Evolutionary conservation across 2,113 vertebrate species (phyloP), one percentile per base, ranked within the genome.

Genomic region (Brienomyrus brachyistius): DNA sequence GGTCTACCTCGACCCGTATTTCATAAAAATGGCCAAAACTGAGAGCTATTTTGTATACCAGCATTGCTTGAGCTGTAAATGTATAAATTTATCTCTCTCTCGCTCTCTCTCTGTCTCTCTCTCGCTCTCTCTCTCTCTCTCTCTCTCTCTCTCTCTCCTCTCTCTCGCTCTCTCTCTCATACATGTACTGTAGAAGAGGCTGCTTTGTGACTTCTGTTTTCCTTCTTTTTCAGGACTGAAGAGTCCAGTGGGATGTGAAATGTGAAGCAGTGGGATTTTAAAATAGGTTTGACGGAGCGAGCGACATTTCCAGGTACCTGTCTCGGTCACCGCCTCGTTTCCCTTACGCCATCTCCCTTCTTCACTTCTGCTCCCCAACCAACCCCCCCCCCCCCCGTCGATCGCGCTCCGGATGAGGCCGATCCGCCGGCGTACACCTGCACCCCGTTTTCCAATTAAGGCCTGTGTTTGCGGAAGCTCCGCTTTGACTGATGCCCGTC

Each of bases 201-300:
- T 27, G 23, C 1, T 70, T 47, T 48, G 21, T 88, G 19, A 88
- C 35, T 77, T 19, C 8, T 5, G 51, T 83, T 35, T 70, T 51
- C 51, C 88, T 85, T 8, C 93, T 50, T 88, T 88, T 17, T 40
- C 40, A 95, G 95, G 94, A 93, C 92, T 91, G 85, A 89, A 91
- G 90, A 47, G 89, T 92, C 90, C 90, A 91, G 91, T 90, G 90
- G 92, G 91, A 90, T 91, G 48, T 95, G 95, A 95, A 94, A 95
- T 95, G 94, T 95, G 93, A 95, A 92, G 94, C 94, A 91, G 91
- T 93, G 90, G 92, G 89, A 13, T 84, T 43, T 54, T 93, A 89
- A 59, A 91, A 92, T 92, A 88, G 90, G 91, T 92, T 91, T 90
- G 90, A 94, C 92, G 90, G 90, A 92, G 90, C 91, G 91, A 93